phyloP scores from a whole-genome alignment of 2,797 vertebrate species.

The Triplophysa bombifrons region DNA sequence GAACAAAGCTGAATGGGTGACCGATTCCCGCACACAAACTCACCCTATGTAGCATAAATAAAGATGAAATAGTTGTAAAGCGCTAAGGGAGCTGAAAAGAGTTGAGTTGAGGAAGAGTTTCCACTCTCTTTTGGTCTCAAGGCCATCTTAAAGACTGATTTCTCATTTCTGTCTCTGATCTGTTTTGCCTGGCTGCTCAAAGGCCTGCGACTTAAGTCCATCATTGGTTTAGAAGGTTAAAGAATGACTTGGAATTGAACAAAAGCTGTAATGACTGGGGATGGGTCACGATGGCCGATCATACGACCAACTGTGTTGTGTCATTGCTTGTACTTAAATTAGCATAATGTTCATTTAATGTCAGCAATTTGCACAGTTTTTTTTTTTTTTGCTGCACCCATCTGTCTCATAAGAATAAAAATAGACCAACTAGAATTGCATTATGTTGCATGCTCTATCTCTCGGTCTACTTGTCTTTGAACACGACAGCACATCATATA shows the following conservation, averaged over 20 bases:
- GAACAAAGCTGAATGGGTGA: constrained; percentile 30
- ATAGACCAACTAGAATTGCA: too few species aligned
- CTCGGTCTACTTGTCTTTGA: too few species aligned
- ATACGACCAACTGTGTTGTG: not conserved
- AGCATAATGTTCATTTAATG: too few species aligned
- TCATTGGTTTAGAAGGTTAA: constrained; percentile 42
- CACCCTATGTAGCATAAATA: constrained; percentile 35
- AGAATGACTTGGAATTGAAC: constrained; percentile 12
- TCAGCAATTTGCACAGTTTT: too few species aligned
- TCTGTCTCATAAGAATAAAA: too few species aligned
- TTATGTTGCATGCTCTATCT: too few species aligned
- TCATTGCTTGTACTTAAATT: too few species aligned
- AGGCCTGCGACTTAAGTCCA: constrained; percentile 33
- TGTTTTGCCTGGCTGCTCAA: constrained; percentile 6
- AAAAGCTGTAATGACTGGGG: not conserved
- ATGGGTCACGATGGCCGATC: not conserved
- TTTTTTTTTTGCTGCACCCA: too few species aligned
- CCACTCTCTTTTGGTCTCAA: constrained; percentile 7
- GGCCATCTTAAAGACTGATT: not conserved
- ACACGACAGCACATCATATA: too few species aligned
- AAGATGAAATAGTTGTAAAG: constrained; percentile 10
- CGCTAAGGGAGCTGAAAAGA: not conserved
- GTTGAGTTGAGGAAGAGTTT: not conserved
- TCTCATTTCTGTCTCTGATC: constrained; percentile 32
- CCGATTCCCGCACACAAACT: constrained; percentile 13